phyloP scores from a whole-genome alignment of 2,888 invertebrate genomes.

The Chalcosyrphus nemorum region DNA sequence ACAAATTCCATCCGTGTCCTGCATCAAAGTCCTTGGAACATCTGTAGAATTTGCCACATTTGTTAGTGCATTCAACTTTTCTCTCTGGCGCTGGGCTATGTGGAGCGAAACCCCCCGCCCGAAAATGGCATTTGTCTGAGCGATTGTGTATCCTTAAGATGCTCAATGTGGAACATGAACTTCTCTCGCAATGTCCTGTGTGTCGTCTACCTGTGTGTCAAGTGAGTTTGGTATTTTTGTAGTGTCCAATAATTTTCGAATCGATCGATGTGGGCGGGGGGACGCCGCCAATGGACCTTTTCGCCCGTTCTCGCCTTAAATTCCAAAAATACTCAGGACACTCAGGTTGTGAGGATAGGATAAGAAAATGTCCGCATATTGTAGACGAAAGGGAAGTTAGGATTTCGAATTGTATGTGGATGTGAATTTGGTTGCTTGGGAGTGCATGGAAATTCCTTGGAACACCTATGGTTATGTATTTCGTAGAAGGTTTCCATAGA shows the following conservation, averaged over 20 bases:
- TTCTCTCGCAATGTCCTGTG: conserved; percentile 12
- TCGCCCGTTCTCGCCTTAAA: conserved; percentile 36
- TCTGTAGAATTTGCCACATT: conserved; percentile 52
- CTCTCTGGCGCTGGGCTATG: background rate
- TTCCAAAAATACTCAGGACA: conserved; percentile 32
- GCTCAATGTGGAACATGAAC: conserved; percentile 40
- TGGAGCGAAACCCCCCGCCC: background rate
- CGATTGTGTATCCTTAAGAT: conserved; percentile 7
- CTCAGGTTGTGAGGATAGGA: background rate
- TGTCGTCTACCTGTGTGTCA: conserved; percentile 32
- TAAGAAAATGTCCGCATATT: conserved; percentile 9
- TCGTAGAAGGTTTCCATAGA: background rate
- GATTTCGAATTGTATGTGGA: too few relatives aligned
- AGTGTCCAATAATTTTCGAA: conserved; percentile 53
- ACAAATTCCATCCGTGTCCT: conserved; percentile 38
- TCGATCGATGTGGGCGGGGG: conserved; percentile 32
- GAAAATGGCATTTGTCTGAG: background rate
- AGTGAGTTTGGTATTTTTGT: conserved; percentile 56
- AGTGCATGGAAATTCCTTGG: conserved; percentile 26
- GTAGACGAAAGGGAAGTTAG: background rate
- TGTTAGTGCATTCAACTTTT: conserved; percentile 54
- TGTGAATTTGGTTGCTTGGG: background rate
- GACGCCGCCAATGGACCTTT: background rate
- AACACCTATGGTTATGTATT: conserved; percentile 30
- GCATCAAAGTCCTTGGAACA: conserved; percentile 40